Conservation (phyloP, 2,797 vertebrate species). For the Acanthornis magna region DNA sequence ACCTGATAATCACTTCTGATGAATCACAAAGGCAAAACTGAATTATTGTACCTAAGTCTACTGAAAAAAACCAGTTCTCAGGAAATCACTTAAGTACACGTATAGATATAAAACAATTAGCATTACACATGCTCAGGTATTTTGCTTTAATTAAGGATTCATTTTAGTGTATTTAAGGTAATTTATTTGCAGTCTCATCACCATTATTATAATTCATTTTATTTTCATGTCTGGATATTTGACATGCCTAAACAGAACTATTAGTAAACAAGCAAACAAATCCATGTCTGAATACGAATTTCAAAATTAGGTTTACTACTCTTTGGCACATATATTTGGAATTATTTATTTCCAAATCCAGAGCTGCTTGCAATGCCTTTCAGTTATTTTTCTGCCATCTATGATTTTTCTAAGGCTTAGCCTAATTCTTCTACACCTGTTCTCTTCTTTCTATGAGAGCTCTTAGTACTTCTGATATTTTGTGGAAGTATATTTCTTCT, state of each 20-base stretch:
- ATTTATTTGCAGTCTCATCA: background rate
- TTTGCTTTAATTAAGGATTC: background rate
- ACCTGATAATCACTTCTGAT: background rate
- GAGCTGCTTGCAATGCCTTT: background rate
- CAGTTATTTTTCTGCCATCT: background rate
- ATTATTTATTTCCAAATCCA: background rate
- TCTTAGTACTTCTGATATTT: conserved; percentile 4
- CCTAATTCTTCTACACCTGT: background rate
- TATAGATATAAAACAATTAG: background rate
- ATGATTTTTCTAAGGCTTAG: background rate
- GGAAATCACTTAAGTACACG: background rate
- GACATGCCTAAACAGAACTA: background rate
- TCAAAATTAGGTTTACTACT: background rate
- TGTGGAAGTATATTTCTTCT: conserved; percentile 14
- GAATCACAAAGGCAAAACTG: background rate
- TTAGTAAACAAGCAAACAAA: background rate
- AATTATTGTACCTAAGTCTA: background rate
- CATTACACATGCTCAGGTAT: background rate
- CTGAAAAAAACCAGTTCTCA: background rate
- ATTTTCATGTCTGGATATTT: background rate
- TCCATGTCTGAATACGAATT: background rate
- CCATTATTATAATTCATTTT: background rate
- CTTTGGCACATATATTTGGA: background rate
- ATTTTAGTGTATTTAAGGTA: background rate
- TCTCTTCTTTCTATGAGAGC: background rate